Evolutionary conservation across 2,888 invertebrate species (phyloP).

Genomic region (Meandrusa payeni): DNA sequence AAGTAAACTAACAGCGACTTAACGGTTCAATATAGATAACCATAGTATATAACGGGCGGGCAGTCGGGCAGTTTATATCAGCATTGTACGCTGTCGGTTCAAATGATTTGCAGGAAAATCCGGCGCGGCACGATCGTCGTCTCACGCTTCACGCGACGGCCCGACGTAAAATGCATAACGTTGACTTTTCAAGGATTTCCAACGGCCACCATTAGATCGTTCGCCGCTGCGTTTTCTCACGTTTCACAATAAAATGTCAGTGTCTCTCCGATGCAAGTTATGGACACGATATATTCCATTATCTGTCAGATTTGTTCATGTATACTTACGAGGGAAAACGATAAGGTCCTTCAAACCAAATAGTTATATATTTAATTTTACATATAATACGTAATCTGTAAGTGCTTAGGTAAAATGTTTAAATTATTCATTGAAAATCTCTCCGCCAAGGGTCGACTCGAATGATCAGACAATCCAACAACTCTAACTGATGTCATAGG

Average conservation of each 20-base stretch:
- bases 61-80: conserved; percentile 16
- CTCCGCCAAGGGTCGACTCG: too few relatives aligned
- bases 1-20: neutral
- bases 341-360: too few relatives aligned
- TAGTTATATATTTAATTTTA: too few relatives aligned
- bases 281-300: neutral
- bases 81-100: conserved; percentile 25
- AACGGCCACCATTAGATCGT: conserved; percentile 19
- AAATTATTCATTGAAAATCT: too few relatives aligned
- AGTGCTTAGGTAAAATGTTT: too few relatives aligned
- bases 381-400: too few relatives aligned
- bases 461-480: too few relatives aligned
- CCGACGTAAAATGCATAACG: conserved; percentile 29
- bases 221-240: conserved; percentile 29
- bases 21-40: conserved; percentile 6
- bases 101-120: conserved; percentile 35
- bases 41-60: conserved; percentile 15
- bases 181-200: conserved; percentile 36
- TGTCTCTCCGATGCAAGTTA: conserved; percentile 4
- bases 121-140: conserved; percentile 18
- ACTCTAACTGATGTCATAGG: too few relatives aligned
- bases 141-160: conserved; percentile 22
- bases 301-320: conserved; percentile 1
- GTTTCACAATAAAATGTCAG: conserved; percentile 25
- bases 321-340: too few relatives aligned